phyloP scores from a whole-genome alignment of 2,888 invertebrate species.

The Calameuta pallipes region DNA sequence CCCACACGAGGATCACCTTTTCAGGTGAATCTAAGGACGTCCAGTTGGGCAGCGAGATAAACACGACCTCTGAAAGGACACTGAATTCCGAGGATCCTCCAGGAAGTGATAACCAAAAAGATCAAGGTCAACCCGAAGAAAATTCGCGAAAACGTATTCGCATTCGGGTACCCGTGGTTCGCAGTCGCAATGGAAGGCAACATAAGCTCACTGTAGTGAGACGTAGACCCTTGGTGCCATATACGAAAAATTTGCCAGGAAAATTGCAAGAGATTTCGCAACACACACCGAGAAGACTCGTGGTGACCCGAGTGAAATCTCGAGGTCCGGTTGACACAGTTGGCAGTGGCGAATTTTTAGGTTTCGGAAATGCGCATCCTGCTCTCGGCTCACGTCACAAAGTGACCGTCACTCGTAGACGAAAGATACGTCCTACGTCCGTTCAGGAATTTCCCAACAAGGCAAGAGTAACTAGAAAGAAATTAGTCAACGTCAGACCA shows the following conservation, averaged over 20 bases:
- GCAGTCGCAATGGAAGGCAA: conserved; percentile 47
- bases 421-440: conserved; percentile 52
- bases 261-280: conserved; percentile 22
- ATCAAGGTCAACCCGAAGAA: conserved; percentile 15
- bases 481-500: conserved; percentile 56
- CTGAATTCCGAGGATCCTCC: conserved; percentile 17
- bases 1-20: conserved; percentile 35
- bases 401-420: conserved; percentile 59
- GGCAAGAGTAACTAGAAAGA: conserved; percentile 55
- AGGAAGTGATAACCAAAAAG: conserved; percentile 21
- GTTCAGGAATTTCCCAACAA: conserved; percentile 17
- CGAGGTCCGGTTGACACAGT: conserved; percentile 32
- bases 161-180: conserved; percentile 61
- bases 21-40: conserved; percentile 37
- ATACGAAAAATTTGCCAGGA: conserved; percentile 33
- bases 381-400: conserved; percentile 42
- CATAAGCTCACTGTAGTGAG: conserved; percentile 60
- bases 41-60: conserved; percentile 7
- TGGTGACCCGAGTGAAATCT: conserved; percentile 55
- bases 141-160: conserved; percentile 57
- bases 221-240: conserved; percentile 51
- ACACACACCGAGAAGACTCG: conserved; percentile 48
- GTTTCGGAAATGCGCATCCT: conserved; percentile 1
- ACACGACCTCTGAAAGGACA: conserved; percentile 17
- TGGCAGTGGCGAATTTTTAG: conserved; percentile 1